phyloP scores from a whole-genome alignment of 37 sponge, comb jelly and placozoan genomes.

The Petrosia ficiformis region DNA sequence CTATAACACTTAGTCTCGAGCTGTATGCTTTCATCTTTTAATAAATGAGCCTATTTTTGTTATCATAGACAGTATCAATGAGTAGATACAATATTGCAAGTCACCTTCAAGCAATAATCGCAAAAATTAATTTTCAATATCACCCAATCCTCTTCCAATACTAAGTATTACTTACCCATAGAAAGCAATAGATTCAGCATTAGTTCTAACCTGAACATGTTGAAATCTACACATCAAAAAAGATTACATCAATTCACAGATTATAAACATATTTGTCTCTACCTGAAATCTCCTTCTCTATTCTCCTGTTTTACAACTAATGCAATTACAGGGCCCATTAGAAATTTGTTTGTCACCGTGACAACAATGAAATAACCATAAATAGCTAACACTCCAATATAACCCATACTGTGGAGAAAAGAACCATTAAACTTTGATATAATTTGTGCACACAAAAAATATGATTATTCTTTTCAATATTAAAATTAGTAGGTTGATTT shows the following conservation, averaged over 20 bases:
- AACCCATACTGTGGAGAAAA: conserved; percentile 49
- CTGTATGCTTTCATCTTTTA: too few relatives aligned
- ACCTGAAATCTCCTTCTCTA: conserved; percentile 90
- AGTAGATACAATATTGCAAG: too few relatives aligned
- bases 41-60: too few relatives aligned
- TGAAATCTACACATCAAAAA: conserved; percentile 59
- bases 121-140: too few relatives aligned
- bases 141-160: too few relatives aligned
- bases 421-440: neutral
- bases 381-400: conserved; percentile 37
- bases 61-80: too few relatives aligned
- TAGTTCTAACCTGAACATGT: conserved; percentile 71
- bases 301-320: conserved; percentile 62
- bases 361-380: conserved; percentile 60
- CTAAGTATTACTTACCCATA: conserved; percentile 85
- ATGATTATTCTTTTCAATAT: too few relatives aligned
- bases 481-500: too few relatives aligned
- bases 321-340: conserved; percentile 68
- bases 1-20: too few relatives aligned
- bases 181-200: conserved; percentile 78
- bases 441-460: too few relatives aligned
- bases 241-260: conserved; percentile 8
- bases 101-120: too few relatives aligned
- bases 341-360: conserved; percentile 77
- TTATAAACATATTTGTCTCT: neutral